Conservation (phyloP, 2,888 invertebrate genomes). For the Mellilla xanthometata region DNA sequence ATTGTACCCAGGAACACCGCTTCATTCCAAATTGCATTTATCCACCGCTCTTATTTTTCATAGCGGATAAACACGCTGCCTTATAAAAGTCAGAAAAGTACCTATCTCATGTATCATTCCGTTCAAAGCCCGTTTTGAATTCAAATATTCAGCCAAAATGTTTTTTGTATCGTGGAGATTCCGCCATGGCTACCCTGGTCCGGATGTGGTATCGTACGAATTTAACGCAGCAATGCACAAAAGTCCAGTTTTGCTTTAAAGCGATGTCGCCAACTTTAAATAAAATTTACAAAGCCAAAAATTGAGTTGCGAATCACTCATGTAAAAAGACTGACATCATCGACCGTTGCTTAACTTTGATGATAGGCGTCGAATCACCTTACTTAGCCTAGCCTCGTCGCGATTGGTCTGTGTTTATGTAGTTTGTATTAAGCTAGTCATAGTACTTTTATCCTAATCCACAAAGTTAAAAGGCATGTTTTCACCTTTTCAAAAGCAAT, state of each 20-base stretch:
- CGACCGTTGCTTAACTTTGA: too few species aligned
- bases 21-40: not conserved
- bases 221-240: constrained; percentile 21
- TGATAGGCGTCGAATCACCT: too few species aligned
- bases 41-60: not conserved
- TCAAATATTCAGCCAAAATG: constrained; percentile 25
- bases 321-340: too few species aligned
- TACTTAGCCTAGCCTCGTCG: too few species aligned
- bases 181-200: constrained; percentile 23
- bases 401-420: too few species aligned
- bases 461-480: too few species aligned
- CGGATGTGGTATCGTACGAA: constrained; percentile 19
- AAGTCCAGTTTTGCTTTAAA: constrained; percentile 25
- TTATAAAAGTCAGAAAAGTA: constrained; percentile 11
- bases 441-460: too few species aligned
- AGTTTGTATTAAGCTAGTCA: too few species aligned
- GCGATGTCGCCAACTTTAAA: too few species aligned
- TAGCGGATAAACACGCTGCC: constrained; percentile 15
- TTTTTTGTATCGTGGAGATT: constrained; percentile 16
- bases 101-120: constrained; percentile 21
- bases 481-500: too few species aligned
- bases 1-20: not conserved
- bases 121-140: constrained; percentile 20
- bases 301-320: too few species aligned
- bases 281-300: too few species aligned